Base-by-base conservation (phyloP, 2,888 invertebrate species). In the Pyrgus malvae region DNA sequence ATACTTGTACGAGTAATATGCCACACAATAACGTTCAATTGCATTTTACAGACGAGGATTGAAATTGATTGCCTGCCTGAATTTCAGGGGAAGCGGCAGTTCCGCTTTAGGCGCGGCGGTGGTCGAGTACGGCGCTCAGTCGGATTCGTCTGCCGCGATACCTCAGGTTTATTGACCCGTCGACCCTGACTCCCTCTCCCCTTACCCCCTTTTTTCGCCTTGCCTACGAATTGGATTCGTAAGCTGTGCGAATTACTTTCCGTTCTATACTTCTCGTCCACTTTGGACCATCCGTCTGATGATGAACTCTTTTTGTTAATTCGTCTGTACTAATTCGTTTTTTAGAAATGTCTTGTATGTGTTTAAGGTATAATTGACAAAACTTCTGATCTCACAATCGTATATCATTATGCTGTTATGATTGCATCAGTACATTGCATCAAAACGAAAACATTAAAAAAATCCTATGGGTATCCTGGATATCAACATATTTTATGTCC, bases 111-210 rank as follows among this genome's bases (percentile, higher is more conserved):
- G 50, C 56, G 59, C 48, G 70, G 74, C 65, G 33, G 17, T 64
- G 69, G 66, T 70, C 64, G 59, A 54, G 56, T 56, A 51, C 51
- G 4, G 4, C 19, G 16, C 29, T 19, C 37, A 58, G 62, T 61
- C 60, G 60, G 61, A 61, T 67, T 67, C 70, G 76, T 73, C 76
- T 70, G 66, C 66, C 69, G 74, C 71, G 70, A 62, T 65, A 66
- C 70, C 70, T 70, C 66, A 70, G 67, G 82, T 74, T 83, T 73
- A 78, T 80, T 83, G 83, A 87, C 83, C 85, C 74, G 73, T 56
- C 83, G 87, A 81, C 86, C 88, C 76, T 86, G 87, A 85, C 75
- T 80, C 80, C 74, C 71, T 73, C 72, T 62, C 67, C 68, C 64
- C 58, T 45, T 50, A 55, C 59, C 58, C 59, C 44, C 65, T 11